Evolutionary conservation across 2,113 vertebrate species (phyloP).

Genomic region (Passer domesticus): DNA sequence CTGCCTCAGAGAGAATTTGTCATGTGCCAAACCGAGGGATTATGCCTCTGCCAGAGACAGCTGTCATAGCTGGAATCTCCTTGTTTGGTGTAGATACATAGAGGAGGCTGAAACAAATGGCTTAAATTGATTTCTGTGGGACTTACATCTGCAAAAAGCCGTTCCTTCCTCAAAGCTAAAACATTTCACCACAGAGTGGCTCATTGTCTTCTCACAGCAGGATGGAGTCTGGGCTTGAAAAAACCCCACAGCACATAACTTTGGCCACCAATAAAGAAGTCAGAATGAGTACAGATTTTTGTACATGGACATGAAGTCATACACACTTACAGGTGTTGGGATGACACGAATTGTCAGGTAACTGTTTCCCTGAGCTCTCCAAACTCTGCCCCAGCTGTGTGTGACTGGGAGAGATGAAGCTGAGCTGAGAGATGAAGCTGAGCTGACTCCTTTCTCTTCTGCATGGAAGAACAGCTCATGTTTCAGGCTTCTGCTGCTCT

Average conservation of each 20-base stretch:
- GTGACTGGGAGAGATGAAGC: neutral
- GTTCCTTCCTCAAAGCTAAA: neutral
- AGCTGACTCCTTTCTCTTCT: neutral
- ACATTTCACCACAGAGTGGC: neutral
- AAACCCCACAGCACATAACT: neutral
- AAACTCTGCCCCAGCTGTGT: neutral
- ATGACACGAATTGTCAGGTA: neutral
- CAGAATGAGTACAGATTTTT: neutral
- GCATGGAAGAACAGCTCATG: neutral
- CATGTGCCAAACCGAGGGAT: neutral
- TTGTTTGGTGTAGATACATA: neutral
- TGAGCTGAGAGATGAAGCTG: neutral
- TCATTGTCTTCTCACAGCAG: slow-evolving; percentile 8
- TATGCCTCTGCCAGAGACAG: neutral
- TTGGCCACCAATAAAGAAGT: neutral
- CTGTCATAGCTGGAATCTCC: neutral
- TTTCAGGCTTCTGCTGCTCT: neutral
- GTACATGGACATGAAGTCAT: neutral
- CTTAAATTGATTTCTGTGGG: neutral
- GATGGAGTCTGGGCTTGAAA: neutral
- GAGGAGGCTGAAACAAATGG: neutral
- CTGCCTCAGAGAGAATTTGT: neutral
- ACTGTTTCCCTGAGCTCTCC: neutral
- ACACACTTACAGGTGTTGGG: neutral
- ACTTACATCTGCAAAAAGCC: neutral